Evolutionary conservation across 2,113 vertebrate species (phyloP), one percentile per base, ranked within the genome.

Genomic region (Heterocephalus glaber): DNA sequence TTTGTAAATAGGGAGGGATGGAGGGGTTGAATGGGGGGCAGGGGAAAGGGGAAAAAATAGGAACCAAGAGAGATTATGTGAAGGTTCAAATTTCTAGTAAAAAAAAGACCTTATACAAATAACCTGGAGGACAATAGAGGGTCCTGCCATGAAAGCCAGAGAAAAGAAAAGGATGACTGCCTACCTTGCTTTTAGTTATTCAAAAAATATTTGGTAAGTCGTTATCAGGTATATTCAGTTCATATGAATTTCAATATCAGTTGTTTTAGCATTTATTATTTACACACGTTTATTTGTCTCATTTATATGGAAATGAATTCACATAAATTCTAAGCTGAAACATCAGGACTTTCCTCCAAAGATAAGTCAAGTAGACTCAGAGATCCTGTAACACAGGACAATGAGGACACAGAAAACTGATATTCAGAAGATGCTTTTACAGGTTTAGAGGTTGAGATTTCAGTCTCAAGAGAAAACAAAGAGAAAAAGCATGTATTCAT

Each of bases 271-370:
- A 84, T 76, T 87, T 96, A 65, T 88, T 94, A 26, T 85, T 54
- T 5, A 52, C 58, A 60, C 22, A 63, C n/a, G 56, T 35, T 91
- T 13, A 12, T 26, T 10, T 65, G 12, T 2, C 19, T 93, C 72
- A 96, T 95, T 60, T 89, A 0, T 93, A 81, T 94, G 85, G 52
- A 97, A 49, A 92, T 98, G 63, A 47, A 61, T 14, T 96, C 26
- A 81, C 92, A 84, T 89, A 89, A 96, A 90, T 89, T 60, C 52
- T 65, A 77, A 97, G n/a, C 4, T 85, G 54, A 92, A 89, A 97
- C 72, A 80, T 82, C 80, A 92, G 14, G 80, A 26, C 49, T 88
- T 20, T 95, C 17, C 89, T 70, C 41, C 22, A 90, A 95, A 95
- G 44, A 89, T 88, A 86, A 96, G 79, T 35, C 74, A 49, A 93